A percentile compares a stretch with the other conserved stretches of the same genome.
Conservation (phyloP, 2,888 invertebrate species). For the Metallyticus violacea region DNA sequence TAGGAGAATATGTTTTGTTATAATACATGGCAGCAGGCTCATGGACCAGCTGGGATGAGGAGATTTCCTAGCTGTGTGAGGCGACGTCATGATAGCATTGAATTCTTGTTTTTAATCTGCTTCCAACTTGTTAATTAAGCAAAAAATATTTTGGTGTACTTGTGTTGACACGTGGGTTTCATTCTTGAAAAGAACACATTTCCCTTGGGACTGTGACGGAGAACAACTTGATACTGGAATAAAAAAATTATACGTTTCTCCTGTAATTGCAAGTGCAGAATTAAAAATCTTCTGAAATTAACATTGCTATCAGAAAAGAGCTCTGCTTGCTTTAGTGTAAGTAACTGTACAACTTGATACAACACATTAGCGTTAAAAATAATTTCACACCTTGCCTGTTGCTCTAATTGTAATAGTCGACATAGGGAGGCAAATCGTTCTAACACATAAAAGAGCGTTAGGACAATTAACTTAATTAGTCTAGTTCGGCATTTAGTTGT, state of each 20-base stretch:
- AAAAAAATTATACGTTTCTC: background rate
- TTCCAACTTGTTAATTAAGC: background rate
- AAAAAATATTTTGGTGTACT: background rate
- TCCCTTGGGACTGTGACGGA: background rate
- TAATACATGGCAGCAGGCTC: background rate
- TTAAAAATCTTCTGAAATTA: background rate
- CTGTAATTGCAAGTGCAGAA: background rate
- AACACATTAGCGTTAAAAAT: no score
- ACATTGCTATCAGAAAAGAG: background rate
- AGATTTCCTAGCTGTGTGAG: no score
- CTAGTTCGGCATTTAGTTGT: no score
- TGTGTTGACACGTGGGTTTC: background rate
- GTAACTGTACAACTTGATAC: no score
- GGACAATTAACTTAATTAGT: no score
- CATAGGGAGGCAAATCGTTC: no score
- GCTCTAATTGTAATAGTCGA: no score
- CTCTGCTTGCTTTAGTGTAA: no score
- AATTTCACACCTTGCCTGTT: no score
- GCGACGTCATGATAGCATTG: background rate
- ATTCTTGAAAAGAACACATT: background rate
- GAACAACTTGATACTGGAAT: no score
- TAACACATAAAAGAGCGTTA: no score
- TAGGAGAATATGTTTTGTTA: no score
- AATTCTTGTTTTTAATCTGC: background rate
- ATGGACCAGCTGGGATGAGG: background rate